These are phyloP conservation scores for Furnarius figulus DNA, from an alignment of 2,113 vertebrate genomes.

Conservation along the genomic window DNA sequence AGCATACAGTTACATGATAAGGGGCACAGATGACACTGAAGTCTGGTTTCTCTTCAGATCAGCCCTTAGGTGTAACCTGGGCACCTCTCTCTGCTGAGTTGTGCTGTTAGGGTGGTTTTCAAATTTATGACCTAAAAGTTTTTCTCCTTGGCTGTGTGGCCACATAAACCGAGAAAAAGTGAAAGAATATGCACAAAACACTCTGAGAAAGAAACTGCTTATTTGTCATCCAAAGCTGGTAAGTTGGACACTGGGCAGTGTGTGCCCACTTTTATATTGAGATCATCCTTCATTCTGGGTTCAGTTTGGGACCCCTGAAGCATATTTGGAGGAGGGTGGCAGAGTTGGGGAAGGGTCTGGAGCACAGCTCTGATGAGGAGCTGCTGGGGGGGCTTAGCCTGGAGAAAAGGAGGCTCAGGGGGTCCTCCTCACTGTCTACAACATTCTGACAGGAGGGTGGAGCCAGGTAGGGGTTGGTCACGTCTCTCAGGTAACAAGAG, in stretches of 20 bases:
- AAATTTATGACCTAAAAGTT: background rate
- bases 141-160: background rate
- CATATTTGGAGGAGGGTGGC: background rate
- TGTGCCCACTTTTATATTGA: background rate
- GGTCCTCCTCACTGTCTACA: background rate
- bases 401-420: background rate
- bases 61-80: background rate
- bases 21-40: background rate
- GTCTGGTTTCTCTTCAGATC: background rate
- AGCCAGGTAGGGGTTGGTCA: background rate
- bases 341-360: background rate
- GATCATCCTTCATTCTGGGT: background rate
- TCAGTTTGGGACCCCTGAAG: background rate
- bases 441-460: background rate
- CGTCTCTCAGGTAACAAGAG: background rate
- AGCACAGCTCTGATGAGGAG: background rate
- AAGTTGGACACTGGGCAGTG: background rate
- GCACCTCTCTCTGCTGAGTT: background rate
- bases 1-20: fast-evolving
- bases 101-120: background rate
- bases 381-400: background rate
- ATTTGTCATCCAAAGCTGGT: background rate
- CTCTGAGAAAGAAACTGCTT: background rate
- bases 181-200: fast-evolving
- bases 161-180: fast-evolving